Evolutionary conservation across 2,113 vertebrate species (phyloP).

Genomic region (Notarius quadriscutis): DNA sequence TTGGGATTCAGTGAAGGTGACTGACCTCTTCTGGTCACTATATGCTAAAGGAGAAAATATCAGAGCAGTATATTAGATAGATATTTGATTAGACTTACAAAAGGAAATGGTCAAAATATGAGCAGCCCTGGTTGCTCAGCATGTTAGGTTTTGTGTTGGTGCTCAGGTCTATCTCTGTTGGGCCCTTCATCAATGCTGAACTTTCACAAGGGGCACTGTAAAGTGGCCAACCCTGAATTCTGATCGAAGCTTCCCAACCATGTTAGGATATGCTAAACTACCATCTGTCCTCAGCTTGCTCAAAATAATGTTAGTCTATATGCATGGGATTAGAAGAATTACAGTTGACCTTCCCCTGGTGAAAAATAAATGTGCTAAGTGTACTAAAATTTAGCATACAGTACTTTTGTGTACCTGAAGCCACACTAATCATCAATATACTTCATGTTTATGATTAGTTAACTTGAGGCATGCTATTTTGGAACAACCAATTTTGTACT

Average conservation of each 20-base stretch:
- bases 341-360: background rate
- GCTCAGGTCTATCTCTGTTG: background rate
- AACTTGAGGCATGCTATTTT: too few relatives aligned
- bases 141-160: background rate
- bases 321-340: background rate
- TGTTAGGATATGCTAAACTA: background rate
- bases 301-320: background rate
- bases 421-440: too few relatives aligned
- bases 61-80: background rate
- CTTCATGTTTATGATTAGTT: too few relatives aligned
- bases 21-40: constrained; percentile 91
- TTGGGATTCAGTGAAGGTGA: constrained; percentile 89
- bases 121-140: background rate
- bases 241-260: background rate
- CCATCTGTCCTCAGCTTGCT: background rate
- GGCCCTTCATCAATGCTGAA: background rate
- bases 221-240: background rate
- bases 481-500: too few relatives aligned
- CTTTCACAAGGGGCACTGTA: background rate
- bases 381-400: too few relatives aligned
- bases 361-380: too few relatives aligned
- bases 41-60: constrained; percentile 56
- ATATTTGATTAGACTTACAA: background rate
- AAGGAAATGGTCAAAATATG: background rate
- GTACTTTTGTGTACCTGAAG: too few relatives aligned